Conservation (phyloP, 2,888 invertebrate genomes). For the Leptopilina drosophilae region DNA sequence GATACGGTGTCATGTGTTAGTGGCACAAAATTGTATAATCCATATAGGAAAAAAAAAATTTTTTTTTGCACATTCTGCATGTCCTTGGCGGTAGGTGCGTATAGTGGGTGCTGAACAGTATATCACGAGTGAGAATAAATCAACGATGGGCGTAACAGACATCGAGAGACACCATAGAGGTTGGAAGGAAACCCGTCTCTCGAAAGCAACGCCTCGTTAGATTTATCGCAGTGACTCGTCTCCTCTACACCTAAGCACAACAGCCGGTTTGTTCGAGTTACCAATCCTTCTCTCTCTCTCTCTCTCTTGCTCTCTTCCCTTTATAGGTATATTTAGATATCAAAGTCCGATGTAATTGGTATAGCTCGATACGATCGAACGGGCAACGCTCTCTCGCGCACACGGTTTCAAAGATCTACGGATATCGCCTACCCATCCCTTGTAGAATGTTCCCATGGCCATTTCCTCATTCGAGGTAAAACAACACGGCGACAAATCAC, state of each 20-base stretch:
- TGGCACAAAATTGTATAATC: not conserved
- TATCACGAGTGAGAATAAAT: slow-evolving; percentile 68
- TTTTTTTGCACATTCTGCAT: slow-evolving; percentile 55
- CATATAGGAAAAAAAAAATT: slow-evolving; percentile 2
- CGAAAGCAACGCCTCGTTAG: slow-evolving; percentile 67
- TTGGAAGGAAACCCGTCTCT: slow-evolving; percentile 70
- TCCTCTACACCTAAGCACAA: slow-evolving; percentile 44
- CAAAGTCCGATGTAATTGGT: slow-evolving; percentile 51
- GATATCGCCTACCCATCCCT: slow-evolving; percentile 38
- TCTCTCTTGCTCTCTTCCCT: slow-evolving; percentile 41
- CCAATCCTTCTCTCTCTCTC: slow-evolving; percentile 41
- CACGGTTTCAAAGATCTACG: slow-evolving; percentile 30
- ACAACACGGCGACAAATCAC: slow-evolving; percentile 22
- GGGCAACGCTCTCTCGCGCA: not conserved
- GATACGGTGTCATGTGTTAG: not conserved
- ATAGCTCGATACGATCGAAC: slow-evolving; percentile 39
- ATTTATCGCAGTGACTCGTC: slow-evolving; percentile 66
- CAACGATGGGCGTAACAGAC: slow-evolving; percentile 74
- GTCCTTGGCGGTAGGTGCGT: slow-evolving; percentile 55
- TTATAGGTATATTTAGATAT: slow-evolving; percentile 55
- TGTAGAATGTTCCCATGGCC: slow-evolving; percentile 6
- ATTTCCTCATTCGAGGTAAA: slow-evolving; percentile 27
- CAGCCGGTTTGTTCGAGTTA: slow-evolving; percentile 44
- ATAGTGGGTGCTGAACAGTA: slow-evolving; percentile 61
- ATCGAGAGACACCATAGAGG: slow-evolving; percentile 73